A percentile compares a stretch with the other conserved stretches of the same genome.
phyloP scores from a whole-genome alignment of 2,888 invertebrate genomes.

The Pandemis heparana region DNA sequence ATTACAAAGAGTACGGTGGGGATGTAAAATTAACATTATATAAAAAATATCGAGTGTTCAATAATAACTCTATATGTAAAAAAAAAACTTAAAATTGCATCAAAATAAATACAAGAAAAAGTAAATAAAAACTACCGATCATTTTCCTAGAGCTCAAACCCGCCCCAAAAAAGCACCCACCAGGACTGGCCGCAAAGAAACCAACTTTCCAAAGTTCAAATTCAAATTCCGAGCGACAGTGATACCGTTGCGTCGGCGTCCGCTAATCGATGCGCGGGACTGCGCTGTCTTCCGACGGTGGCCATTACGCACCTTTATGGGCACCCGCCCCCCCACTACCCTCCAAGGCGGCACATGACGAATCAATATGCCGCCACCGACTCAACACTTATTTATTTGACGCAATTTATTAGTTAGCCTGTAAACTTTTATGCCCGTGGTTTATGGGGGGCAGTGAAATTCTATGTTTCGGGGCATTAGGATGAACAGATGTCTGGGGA shows the following conservation, averaged over 20 bases:
- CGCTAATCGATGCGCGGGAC: slow-evolving; percentile 90
- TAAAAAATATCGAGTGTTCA: neutral
- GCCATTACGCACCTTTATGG: slow-evolving; percentile 93
- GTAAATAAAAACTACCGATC: neutral
- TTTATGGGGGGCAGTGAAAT: slow-evolving; percentile 80
- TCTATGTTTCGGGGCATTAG: slow-evolving; percentile 79
- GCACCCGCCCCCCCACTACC: slow-evolving; percentile 72
- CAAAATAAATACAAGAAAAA: neutral
- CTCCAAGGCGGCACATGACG: slow-evolving; percentile 84
- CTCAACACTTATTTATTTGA: slow-evolving; percentile 86
- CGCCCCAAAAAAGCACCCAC: slow-evolving; percentile 1
- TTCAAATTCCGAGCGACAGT: slow-evolving; percentile 47
- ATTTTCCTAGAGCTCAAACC: neutral
- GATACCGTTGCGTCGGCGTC: slow-evolving; percentile 77
- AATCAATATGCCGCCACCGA: slow-evolving; percentile 86
- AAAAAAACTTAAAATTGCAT: too few species aligned
- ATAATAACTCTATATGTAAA: too few species aligned
- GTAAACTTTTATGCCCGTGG: slow-evolving; percentile 83
- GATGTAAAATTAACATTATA: neutral
- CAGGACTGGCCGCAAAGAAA: slow-evolving; percentile 26
- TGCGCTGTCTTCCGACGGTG: slow-evolving; percentile 89
- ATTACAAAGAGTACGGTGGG: neutral
- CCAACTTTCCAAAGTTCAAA: slow-evolving; percentile 20
- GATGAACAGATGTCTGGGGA: slow-evolving; percentile 72
- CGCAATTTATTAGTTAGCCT: slow-evolving; percentile 84